These are phyloP conservation scores for Lineus longissimus DNA, from an alignment of 1,140 invertebrate species.

Conservation along the genomic window DNA sequence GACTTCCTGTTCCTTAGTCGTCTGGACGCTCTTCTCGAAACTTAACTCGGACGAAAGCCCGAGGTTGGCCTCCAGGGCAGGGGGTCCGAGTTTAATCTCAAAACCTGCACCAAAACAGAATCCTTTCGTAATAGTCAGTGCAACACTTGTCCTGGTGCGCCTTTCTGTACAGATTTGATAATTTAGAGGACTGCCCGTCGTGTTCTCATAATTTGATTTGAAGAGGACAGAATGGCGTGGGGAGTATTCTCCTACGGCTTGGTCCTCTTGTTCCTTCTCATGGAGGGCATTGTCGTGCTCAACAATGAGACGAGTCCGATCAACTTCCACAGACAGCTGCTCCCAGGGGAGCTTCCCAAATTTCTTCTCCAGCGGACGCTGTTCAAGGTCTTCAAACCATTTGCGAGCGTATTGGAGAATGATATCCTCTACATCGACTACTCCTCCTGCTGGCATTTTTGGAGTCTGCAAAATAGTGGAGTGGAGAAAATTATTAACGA, in stretches of 20 bases:
- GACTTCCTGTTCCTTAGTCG: constrained; percentile 53
- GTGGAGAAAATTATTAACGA: background rate
- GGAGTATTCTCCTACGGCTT: background rate
- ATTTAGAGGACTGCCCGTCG: background rate
- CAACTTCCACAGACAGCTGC: background rate
- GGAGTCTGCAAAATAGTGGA: background rate
- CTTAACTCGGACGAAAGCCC: constrained; percentile 56
- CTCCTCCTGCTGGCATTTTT: background rate
- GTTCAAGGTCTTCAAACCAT: background rate
- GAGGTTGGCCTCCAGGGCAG: constrained; percentile 56
- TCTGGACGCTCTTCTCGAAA: constrained; percentile 50
- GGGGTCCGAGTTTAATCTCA: background rate
- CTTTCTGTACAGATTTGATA: background rate
- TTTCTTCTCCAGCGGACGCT: background rate
- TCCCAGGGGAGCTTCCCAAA: constrained; percentile 1
- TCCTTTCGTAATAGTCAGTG: background rate
- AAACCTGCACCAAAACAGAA: constrained; percentile 1
- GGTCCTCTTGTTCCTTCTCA: background rate
- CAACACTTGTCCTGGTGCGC: background rate
- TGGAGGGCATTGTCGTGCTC: background rate
- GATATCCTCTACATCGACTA: background rate
- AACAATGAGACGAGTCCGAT: background rate
- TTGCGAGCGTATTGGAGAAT: background rate
- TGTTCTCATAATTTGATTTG: background rate
- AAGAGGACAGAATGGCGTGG: background rate